phyloP scores from a whole-genome alignment of 2,888 invertebrate species.

The Leucozona laternaria region DNA sequence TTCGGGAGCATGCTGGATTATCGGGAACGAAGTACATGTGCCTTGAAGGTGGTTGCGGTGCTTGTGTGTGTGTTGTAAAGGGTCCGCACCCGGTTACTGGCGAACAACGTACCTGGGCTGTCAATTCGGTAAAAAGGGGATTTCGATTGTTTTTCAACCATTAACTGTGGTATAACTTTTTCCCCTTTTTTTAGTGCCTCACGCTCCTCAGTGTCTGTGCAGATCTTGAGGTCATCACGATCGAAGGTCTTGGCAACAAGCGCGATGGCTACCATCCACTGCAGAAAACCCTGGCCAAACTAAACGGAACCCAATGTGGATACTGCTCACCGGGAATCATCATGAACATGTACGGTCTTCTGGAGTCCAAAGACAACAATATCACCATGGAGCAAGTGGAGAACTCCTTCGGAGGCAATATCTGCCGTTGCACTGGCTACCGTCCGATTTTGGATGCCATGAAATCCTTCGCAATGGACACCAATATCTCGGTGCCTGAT shows the following conservation, averaged over 20 bases:
- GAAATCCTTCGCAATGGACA: constrained; percentile 89
- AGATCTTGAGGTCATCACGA: constrained; percentile 88
- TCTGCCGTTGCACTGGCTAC: constrained; percentile 93
- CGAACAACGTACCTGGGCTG: constrained; percentile 84
- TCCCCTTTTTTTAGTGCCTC: constrained; percentile 85
- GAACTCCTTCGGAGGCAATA: constrained; percentile 90
- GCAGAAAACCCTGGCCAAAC: constrained; percentile 87
- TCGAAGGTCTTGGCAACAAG: constrained; percentile 89
- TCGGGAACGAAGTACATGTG: constrained; percentile 89
- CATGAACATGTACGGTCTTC: constrained; percentile 88
- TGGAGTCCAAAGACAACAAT: constrained; percentile 84
- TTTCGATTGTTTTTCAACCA: not conserved
- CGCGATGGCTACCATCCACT: constrained; percentile 88
- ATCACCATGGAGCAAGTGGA: constrained; percentile 88
- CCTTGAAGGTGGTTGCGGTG: constrained; percentile 88
- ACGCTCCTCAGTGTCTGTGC: constrained; percentile 87
- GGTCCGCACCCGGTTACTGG: constrained; percentile 78
- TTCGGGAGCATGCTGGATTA: constrained; percentile 85
- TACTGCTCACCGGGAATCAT: constrained; percentile 91
- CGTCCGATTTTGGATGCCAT: constrained; percentile 91
- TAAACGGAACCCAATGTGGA: constrained; percentile 90
- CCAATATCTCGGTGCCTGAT: constrained; percentile 83
- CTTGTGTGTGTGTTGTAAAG: constrained; percentile 85
- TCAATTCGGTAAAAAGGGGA: constrained; percentile 87
- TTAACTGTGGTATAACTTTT: not conserved